Evolutionary conservation across 2,888 invertebrate species (phyloP), one percentile per base, ranked within the genome.

Genomic region (Ashinkailepas kermadecensis): DNA sequence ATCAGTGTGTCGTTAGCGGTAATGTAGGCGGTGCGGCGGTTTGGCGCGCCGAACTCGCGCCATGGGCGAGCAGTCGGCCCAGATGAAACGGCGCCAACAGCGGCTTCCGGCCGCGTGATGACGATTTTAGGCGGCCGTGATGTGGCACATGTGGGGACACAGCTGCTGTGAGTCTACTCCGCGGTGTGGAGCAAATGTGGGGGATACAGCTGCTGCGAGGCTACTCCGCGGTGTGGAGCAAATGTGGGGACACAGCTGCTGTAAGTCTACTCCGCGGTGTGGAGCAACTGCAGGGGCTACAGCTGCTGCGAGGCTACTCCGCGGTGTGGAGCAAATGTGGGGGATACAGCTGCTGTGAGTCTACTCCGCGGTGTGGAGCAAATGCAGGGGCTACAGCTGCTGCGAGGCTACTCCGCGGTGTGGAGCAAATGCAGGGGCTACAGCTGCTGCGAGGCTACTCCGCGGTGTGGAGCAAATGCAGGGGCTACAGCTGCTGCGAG

Each of bases 1-100:
- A 74, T 74, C 74, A 74, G 11, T 74, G 54, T 74, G 54, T 74
- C 74, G 74, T 74, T 74, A 74, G 74, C 74, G 54, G 56, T 21
- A 54, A 74, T 74, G 54, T 56, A 56, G 15, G 74, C 74, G 74
- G 74, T 74, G 56, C 9, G 74, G 74, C 54, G 74, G 74, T 74
- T 74, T 21, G 74, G 74, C 54, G 74, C 74, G 74, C 54, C 23
- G 39, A 39, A 70, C 70, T 39, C 25, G 70, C 39, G 70, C 25
- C 39, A 39, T 3, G 39, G 23, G 65, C 65, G 65, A 23, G 65
- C 23, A 4, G 18, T 62, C 13, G 62, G 65, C 11, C 65, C 39
- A 39, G 23, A 8, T 12, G 70, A 70, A 70, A 70, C 39, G 70
- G 70, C 70, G 70, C 70, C 39, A 70, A 70, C 25, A 67, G 65